Percentiles rank a stretch among this genome's conserved stretches.
These are phyloP conservation scores for Drosophila dives DNA, from an alignment of 2,888 invertebrate genomes.

Conservation along the genomic window DNA sequence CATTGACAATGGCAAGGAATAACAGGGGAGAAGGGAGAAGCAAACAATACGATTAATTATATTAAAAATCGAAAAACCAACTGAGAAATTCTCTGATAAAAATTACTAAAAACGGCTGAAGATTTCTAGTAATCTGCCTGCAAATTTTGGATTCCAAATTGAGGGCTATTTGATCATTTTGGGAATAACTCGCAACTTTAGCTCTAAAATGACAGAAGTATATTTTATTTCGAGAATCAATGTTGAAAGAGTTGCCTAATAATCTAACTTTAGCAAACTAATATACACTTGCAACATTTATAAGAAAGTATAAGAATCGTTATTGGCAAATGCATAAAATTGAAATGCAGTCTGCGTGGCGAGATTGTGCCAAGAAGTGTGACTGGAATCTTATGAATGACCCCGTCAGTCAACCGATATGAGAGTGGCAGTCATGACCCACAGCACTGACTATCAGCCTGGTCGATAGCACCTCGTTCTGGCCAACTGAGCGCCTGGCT, in stretches of 20 bases:
- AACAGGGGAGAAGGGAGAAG: not conserved
- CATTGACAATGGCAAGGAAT: not conserved
- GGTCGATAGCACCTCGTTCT: slow-evolving; percentile 8
- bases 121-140: not conserved
- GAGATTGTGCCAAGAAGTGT: not conserved
- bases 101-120: not conserved
- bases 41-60: not conserved
- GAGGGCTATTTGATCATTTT: too few relatives aligned
- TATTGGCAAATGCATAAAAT: slow-evolving; percentile 11
- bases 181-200: not conserved
- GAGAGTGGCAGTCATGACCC: slow-evolving; percentile 12
- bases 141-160: not conserved
- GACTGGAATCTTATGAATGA: not conserved
- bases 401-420: slow-evolving; percentile 2
- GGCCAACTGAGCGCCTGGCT: not conserved
- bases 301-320: not conserved
- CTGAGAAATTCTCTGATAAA: not conserved
- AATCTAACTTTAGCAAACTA: not conserved
- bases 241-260: not conserved
- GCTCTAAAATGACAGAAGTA: too few relatives aligned
- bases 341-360: slow-evolving; percentile 18
- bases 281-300: not conserved
- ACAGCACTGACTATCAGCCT: not conserved
- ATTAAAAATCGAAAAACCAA: not conserved
- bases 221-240: not conserved